These are phyloP conservation scores for Zosterops pallidus DNA, from an alignment of 2,113 vertebrate species.

Conservation along the genomic window DNA sequence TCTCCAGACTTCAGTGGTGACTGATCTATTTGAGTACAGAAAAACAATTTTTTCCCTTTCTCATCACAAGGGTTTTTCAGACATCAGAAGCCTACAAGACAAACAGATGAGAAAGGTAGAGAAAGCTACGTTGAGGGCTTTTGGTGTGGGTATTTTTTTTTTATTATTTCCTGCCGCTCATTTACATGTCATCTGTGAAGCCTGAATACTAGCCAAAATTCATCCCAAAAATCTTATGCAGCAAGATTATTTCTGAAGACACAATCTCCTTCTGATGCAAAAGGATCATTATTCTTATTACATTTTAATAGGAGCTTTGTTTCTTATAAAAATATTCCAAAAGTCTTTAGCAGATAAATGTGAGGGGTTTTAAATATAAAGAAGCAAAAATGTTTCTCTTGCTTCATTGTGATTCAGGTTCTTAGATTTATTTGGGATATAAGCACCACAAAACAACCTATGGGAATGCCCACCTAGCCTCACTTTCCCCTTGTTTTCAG, in stretches of 20 bases:
- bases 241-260: neutral
- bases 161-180: neutral
- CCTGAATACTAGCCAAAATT: neutral
- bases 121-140: neutral
- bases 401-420: neutral
- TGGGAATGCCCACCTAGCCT: neutral
- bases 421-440: neutral
- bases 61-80: neutral
- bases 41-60: neutral
- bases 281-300: neutral
- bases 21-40: neutral
- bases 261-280: neutral
- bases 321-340: neutral
- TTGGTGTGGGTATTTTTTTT: neutral
- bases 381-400: neutral
- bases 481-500: neutral
- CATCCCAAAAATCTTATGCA: neutral
- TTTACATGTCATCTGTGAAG: neutral
- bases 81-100: neutral
- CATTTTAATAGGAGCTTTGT: neutral
- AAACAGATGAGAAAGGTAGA: neutral
- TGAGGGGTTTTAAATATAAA: accelerated
- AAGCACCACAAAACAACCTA: neutral
- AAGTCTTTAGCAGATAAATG: neutral
- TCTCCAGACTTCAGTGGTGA: neutral